Evolutionary conservation across 2,113 vertebrate species (phyloP).

Genomic region (Macrotis lagotis): DNA sequence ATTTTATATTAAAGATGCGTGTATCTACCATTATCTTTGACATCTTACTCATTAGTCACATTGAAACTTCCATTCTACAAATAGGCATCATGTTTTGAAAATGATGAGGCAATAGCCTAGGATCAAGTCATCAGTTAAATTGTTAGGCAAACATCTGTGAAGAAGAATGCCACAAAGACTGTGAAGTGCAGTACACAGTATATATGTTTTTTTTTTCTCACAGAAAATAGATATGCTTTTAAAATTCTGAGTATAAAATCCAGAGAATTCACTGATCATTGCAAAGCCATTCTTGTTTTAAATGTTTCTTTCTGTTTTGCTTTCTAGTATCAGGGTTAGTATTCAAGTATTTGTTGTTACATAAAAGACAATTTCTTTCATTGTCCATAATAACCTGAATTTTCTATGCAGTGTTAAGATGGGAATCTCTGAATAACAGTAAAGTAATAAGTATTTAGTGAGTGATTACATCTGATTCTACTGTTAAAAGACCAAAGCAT

Average conservation of each 20-base stretch:
- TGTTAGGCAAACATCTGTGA: slow-evolving; percentile 3
- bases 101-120: slow-evolving; percentile 18
- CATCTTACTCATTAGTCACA: slow-evolving; percentile 39
- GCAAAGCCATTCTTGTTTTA: neutral
- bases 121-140: slow-evolving; percentile 14
- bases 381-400: neutral
- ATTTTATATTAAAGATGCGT: slow-evolving; percentile 11
- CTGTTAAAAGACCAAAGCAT: neutral
- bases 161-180: neutral
- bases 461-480: neutral
- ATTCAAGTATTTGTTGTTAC: neutral
- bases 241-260: neutral
- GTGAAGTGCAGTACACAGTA: neutral
- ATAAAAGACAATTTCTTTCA: neutral
- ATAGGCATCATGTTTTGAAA: slow-evolving; percentile 47
- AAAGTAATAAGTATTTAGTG: neutral
- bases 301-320: neutral
- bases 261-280: neutral
- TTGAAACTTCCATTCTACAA: slow-evolving; percentile 51
- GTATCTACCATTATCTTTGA: neutral
- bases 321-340: neutral
- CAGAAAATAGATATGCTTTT: neutral
- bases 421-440: neutral
- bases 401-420: neutral
- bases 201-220: neutral